phyloP scores from a whole-genome alignment of 2,113 vertebrate species.

The Mesocricetus auratus region DNA sequence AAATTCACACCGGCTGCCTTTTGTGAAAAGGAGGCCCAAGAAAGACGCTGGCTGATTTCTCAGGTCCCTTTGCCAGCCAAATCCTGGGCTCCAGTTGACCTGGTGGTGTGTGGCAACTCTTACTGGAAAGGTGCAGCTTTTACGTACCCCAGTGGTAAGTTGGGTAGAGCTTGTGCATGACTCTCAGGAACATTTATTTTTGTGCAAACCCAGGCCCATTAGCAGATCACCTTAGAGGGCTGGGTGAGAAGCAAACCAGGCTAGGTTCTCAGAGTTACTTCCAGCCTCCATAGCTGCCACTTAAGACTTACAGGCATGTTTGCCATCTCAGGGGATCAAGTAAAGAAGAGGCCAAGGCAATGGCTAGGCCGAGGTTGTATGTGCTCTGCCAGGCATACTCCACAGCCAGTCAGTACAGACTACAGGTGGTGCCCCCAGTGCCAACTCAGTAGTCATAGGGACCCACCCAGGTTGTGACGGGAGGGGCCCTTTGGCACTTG shows the following conservation, averaged over 20 bases:
- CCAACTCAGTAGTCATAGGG: background rate
- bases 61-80: background rate
- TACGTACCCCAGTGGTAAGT: background rate
- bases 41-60: background rate
- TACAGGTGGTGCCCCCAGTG: background rate
- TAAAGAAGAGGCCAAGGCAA: background rate
- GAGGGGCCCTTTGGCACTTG: background rate
- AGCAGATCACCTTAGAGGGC: background rate
- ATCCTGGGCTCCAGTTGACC: background rate
- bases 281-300: background rate
- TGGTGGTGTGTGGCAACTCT: background rate
- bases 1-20: background rate
- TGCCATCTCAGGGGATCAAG: background rate
- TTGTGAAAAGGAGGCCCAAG: background rate
- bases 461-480: background rate
- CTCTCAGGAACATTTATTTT: slow-evolving; percentile 2
- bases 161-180: too few species aligned
- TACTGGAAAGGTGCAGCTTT: background rate
- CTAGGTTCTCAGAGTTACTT: background rate
- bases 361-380: background rate
- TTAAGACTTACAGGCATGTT: background rate
- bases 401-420: too few species aligned
- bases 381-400: background rate
- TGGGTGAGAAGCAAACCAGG: background rate
- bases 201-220: background rate